phyloP scores from a whole-genome alignment of 2,888 invertebrate species.

The Mactromeris polynyma region DNA sequence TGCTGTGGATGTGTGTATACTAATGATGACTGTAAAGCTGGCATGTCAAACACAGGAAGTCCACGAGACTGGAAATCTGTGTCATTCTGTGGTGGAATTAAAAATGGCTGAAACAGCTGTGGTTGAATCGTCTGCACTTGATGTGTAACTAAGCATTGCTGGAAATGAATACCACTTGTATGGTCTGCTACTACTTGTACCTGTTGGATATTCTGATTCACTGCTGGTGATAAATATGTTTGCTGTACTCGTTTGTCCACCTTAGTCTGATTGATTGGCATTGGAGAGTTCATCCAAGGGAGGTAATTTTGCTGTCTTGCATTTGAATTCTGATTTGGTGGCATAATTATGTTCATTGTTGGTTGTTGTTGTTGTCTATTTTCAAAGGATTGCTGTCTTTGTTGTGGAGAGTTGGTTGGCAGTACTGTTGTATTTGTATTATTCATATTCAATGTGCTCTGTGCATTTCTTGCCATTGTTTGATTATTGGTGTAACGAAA shows the following conservation, averaged over 20 bases:
- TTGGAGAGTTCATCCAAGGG: constrained; percentile 18
- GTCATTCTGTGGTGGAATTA: not conserved
- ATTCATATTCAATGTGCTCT: not conserved
- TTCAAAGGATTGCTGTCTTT: not conserved
- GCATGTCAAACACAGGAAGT: not conserved
- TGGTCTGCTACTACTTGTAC: not conserved
- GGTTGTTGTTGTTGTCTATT: not conserved
- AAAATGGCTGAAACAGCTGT: not conserved
- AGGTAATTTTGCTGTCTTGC: not conserved
- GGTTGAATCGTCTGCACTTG: not conserved
- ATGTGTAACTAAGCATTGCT: not conserved
- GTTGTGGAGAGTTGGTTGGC: not conserved
- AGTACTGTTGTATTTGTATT: not conserved
- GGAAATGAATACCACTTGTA: not conserved
- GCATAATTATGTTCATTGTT: not conserved
- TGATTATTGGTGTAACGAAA: not conserved
- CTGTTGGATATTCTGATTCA: constrained; percentile 4
- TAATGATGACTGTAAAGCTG: not conserved
- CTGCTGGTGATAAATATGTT: not conserved
- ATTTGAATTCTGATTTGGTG: constrained; percentile 6
- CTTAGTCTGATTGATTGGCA: not conserved
- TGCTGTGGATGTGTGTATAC: not conserved
- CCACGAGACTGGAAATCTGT: not conserved
- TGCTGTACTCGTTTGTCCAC: not conserved
- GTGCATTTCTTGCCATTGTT: not conserved